Base-by-base conservation (phyloP, 1,140 invertebrate species). In the Ditylenchus dipsaci region DNA sequence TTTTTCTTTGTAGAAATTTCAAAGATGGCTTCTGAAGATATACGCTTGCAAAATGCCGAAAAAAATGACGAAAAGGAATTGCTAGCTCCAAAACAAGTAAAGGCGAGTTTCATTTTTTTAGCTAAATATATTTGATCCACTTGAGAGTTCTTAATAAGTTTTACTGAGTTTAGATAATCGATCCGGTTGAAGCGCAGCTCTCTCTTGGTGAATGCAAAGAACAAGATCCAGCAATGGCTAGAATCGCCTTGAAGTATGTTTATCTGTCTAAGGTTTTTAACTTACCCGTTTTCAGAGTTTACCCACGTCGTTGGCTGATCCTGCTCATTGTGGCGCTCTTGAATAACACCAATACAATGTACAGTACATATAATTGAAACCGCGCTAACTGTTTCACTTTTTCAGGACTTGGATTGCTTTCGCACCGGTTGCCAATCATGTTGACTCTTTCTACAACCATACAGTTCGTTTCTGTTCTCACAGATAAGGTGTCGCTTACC, bases 301-400 rank as follows among this genome's bases (percentile, higher is more conserved):
- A 77, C 59, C 73, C 63, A n/a, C 76, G 68, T n/a, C 68, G 76
- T 42, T 77, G 76, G 76, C 45, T 77, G 13, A 74, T 77, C 29
- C 57, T 77, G 17, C 21, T 64, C 11, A 74, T 78, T 17, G 76
- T 77, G 8, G 76, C 76, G 11, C 30, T 77, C 29, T 56, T 78
- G n/a, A 77, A 77, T 59, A 61, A 71, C 58, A 27, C 69, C 8
- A 77, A 77, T 63, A 72, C 76, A 21, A 65, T 78, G 33, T 38
- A 38, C 11, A 3, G 3, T 11, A 5, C 11, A 38, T 5, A 38
- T 5, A 3, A 38, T 38, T 11, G 11, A 38, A 38, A 3, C 11
- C 3, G 33, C 3, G 11, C 3, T 38, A 38, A 38, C 11, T 38
- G 11, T 38, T 3, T 38, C n/a, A n/a, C 11, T 38, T 38, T 38